phyloP scores from a whole-genome alignment of 2,113 vertebrate genomes.

The Cygnus buccinator region DNA sequence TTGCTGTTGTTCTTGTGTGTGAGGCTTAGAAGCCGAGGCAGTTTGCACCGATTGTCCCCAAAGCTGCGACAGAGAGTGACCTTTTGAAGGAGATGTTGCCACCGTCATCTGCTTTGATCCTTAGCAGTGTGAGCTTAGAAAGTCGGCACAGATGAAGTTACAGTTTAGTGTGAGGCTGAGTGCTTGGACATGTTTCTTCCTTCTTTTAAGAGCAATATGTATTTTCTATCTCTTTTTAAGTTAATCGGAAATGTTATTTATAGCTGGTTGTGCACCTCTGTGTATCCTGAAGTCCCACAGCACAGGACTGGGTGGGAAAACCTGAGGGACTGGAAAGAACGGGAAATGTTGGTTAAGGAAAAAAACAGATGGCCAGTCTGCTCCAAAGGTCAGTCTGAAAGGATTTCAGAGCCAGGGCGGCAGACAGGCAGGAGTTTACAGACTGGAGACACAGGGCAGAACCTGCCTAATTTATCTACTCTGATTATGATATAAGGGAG shows the following conservation, averaged over 20 bases:
- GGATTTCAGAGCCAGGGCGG: neutral
- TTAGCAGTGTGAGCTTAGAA: neutral
- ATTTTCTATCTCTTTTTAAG: constrained; percentile 54
- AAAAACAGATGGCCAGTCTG: neutral
- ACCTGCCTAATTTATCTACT: constrained; percentile 31
- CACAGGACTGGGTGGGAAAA: constrained; percentile 34
- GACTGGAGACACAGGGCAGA: constrained; percentile 28
- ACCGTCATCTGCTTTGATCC: constrained; percentile 34
- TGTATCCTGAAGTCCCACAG: constrained; percentile 56
- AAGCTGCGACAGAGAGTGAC: neutral
- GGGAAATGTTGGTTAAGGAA: neutral
- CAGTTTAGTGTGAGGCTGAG: constrained; percentile 57
- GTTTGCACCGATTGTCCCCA: neutral
- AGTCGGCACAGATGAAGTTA: constrained; percentile 42
- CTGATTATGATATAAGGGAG: constrained; percentile 32
- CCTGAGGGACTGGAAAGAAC: constrained; percentile 28
- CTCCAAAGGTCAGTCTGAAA: constrained; percentile 9
- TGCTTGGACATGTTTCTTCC: constrained; percentile 48
- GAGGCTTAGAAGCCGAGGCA: rapidly evolving
- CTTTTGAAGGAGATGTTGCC: constrained; percentile 38
- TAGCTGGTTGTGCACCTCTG: constrained; percentile 55
- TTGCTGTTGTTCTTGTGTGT: neutral
- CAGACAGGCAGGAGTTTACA: constrained; percentile 29
- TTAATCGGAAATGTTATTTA: constrained; percentile 51
- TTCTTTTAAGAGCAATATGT: constrained; percentile 42